Base-by-base conservation (phyloP, 2,888 invertebrate genomes). In the Drosophila lacicola region DNA sequence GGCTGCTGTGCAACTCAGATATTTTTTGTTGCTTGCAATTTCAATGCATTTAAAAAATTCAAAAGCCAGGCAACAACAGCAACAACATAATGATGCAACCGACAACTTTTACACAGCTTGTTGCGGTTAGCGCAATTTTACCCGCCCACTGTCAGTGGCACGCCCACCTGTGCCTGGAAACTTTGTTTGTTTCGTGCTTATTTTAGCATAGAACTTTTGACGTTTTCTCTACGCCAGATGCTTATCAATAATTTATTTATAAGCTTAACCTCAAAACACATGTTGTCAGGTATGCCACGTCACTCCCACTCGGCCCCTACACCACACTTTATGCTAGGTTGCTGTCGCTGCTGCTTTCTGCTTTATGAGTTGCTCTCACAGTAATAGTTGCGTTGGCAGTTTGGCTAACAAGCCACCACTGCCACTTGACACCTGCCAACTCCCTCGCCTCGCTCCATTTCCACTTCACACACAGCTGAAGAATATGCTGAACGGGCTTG, bases 211-310 rank as follows among this genome's bases (percentile, higher is more conserved):
- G 70, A 84, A 84, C 83, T 83, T 84, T 86, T 83, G 86, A 83
- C 83, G 77, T 73, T 69, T 74, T 77, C 82, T 78, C 78, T 73
- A 80, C 81, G 78, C 73, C 78, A 82, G 88, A 82, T 82, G 83
- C 86, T 87, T 87, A 87, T 87, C 88, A 87, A 87, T 87, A 88
- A 88, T 86, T 87, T 83, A 88, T 88, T 87, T 88, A 88, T 86
- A 88, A 86, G 88, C 86, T 74, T 83, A 83, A 83, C 86, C 86
- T 86, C 82, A 84, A 77, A 84, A 87, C 87, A 84, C 84, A 84
- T 84, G 84, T 84, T 84, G 84, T 79, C 86, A 83, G 29, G 83
- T 74, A 47, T 79, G 86, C 70, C 82, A 82, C 65, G 63, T 72
- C 63, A 60, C 46, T 47, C 29, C 55, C 37, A 33, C 44, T 13